Evolutionary conservation across 2,113 vertebrate genomes (phyloP).

Genomic region (Colossoma macropomum): DNA sequence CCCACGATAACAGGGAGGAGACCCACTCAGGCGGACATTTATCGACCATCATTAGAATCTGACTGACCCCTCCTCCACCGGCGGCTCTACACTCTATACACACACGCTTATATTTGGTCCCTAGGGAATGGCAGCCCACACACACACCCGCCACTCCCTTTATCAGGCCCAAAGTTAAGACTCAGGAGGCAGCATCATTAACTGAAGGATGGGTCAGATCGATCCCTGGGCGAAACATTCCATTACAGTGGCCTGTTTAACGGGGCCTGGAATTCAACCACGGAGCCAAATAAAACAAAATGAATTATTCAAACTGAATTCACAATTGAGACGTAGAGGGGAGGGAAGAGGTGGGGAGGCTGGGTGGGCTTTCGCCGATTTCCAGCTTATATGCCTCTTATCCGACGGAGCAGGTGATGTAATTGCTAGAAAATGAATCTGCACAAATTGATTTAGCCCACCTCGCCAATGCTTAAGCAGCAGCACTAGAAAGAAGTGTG

Average conservation of each 20-base stretch:
- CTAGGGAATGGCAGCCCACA: slow-evolving; percentile 75
- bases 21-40: slow-evolving; percentile 84
- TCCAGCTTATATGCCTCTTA: slow-evolving; percentile 49
- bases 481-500: slow-evolving; percentile 44
- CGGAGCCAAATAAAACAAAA: slow-evolving; percentile 57
- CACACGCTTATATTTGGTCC: slow-evolving; percentile 83
- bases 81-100: slow-evolving; percentile 58
- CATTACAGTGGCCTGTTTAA: slow-evolving; percentile 40
- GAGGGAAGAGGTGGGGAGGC: not conserved
- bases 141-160: slow-evolving; percentile 71
- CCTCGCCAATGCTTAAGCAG: slow-evolving; percentile 72
- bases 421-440: slow-evolving; percentile 82
- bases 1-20: slow-evolving; percentile 39
- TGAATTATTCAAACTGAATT: slow-evolving; percentile 62
- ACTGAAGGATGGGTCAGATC: slow-evolving; percentile 52
- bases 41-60: slow-evolving; percentile 86
- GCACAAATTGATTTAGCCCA: slow-evolving; percentile 83
- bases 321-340: not conserved
- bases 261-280: slow-evolving; percentile 2
- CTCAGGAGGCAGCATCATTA: slow-evolving; percentile 82
- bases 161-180: slow-evolving; percentile 84
- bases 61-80: slow-evolving; percentile 80
- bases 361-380: slow-evolving; percentile 18
- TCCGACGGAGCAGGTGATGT: slow-evolving; percentile 69
- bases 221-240: slow-evolving; percentile 49